Percentiles rank a stretch among this genome's conserved stretches.
phyloP scores from a whole-genome alignment of 2,113 vertebrate species.

The Argyrosomus japonicus region DNA sequence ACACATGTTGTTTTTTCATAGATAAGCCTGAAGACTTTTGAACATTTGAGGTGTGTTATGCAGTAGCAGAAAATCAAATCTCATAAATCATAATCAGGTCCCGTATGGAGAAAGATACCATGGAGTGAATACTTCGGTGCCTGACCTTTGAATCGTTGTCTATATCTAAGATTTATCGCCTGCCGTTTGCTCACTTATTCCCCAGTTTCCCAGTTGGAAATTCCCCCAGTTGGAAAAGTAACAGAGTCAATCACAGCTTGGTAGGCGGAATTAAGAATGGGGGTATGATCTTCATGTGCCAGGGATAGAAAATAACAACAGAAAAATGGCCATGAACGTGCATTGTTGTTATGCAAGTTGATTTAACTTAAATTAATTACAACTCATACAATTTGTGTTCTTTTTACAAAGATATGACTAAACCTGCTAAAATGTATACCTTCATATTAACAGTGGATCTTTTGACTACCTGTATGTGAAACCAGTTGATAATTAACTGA shows the following conservation, averaged over 20 bases:
- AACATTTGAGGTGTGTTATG: slow-evolving; percentile 15
- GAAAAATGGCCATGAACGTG: no score
- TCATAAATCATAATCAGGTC: slow-evolving; percentile 24
- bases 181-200: neutral
- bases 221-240: neutral
- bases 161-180: neutral
- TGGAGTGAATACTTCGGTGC: neutral
- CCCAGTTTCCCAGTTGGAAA: no score
- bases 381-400: no score
- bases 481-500: neutral
- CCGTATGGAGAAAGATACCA: neutral
- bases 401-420: neutral
- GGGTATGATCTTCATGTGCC: neutral
- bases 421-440: neutral
- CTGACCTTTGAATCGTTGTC: neutral
- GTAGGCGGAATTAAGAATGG: neutral
- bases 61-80: slow-evolving; percentile 16
- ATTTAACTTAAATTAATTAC: no score
- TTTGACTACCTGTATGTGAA: neutral
- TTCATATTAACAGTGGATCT: neutral
- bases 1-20: slow-evolving; percentile 41
- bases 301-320: no score
- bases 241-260: slow-evolving; percentile 7
- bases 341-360: no score
- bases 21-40: slow-evolving; percentile 27